Evolutionary conservation across 2,888 invertebrate genomes (phyloP).

Genomic region (Cataglyphis albicans): DNA sequence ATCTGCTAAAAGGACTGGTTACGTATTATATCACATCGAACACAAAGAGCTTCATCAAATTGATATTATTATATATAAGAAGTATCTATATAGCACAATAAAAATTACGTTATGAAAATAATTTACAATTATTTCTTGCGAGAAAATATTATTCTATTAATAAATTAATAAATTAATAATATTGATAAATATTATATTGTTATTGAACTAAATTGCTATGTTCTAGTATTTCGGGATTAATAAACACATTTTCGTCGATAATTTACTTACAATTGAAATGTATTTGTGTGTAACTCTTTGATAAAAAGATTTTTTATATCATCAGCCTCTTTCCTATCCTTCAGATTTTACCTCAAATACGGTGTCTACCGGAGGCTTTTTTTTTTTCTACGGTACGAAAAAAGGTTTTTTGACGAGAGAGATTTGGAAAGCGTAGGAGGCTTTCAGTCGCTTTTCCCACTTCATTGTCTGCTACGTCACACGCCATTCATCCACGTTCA

Average conservation of each 20-base stretch:
- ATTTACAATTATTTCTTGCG: not conserved
- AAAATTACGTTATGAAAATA: not conserved
- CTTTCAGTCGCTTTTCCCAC: slow-evolving; percentile 57
- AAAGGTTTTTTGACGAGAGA: slow-evolving; percentile 74
- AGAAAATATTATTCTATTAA: not conserved
- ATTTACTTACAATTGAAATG: not conserved
- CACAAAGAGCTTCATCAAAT: not conserved
- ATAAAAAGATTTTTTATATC: not conserved
- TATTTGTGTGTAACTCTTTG: not conserved
- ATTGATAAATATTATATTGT: no score
- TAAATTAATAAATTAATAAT: no score
- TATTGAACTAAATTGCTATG: not conserved
- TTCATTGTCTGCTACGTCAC: not conserved
- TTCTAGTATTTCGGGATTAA: not conserved
- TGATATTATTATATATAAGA: not conserved
- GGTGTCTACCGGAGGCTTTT: slow-evolving; percentile 16
- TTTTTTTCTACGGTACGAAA: slow-evolving; percentile 47
- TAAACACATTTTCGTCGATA: not conserved
- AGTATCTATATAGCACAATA: not conserved
- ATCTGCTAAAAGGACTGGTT: slow-evolving; percentile 36
- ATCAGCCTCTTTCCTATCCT: not conserved
- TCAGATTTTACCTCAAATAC: slow-evolving; percentile 43
- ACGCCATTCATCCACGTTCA: slow-evolving; percentile 2
- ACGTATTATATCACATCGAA: slow-evolving; percentile 23
- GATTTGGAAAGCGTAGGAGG: slow-evolving; percentile 71